Conservation (phyloP, 2,888 invertebrate species). For the Ectemnius continuus region DNA sequence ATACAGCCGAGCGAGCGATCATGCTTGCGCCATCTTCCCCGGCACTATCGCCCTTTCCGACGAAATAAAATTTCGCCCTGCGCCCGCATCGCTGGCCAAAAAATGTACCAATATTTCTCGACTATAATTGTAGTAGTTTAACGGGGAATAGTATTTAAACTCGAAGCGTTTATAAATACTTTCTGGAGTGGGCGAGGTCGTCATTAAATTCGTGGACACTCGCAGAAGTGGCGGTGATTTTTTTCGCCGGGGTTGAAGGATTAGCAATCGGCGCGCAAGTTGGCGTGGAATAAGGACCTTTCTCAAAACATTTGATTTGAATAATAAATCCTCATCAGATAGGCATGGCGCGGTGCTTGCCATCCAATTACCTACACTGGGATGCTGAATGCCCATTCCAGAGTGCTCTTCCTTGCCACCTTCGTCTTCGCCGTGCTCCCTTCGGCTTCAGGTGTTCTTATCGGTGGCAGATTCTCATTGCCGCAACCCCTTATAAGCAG, state of each 20-base stretch:
- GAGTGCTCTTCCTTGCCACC: slow-evolving; percentile 47
- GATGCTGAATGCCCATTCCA: slow-evolving; percentile 69
- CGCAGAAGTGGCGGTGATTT: slow-evolving; percentile 9
- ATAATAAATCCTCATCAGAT: slow-evolving; percentile 72
- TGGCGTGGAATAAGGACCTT: slow-evolving; percentile 57
- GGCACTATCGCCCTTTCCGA: not conserved
- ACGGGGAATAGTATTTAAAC: too few species aligned
- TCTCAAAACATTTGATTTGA: slow-evolving; percentile 66
- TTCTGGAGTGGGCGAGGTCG: too few species aligned
- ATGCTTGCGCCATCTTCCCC: not conserved
- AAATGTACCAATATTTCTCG: too few species aligned
- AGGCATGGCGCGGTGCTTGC: slow-evolving; percentile 54
- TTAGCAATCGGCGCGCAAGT: slow-evolving; percentile 55
- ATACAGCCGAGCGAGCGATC: slow-evolving; percentile 37
- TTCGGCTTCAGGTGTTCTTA: slow-evolving; percentile 12
- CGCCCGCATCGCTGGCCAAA: too few species aligned
- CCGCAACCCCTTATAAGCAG: slow-evolving; percentile 20
- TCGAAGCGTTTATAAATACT: too few species aligned
- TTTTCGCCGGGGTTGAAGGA: slow-evolving; percentile 42
- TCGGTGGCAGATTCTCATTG: slow-evolving; percentile 15
- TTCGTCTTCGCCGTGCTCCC: slow-evolving; percentile 32
- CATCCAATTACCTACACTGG: slow-evolving; percentile 69
- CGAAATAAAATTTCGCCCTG: not conserved
- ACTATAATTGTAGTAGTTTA: too few species aligned
- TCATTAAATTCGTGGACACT: slow-evolving; percentile 51